Conservation (phyloP, 2,888 invertebrate genomes). For the Omphaloscelis lunosa region DNA sequence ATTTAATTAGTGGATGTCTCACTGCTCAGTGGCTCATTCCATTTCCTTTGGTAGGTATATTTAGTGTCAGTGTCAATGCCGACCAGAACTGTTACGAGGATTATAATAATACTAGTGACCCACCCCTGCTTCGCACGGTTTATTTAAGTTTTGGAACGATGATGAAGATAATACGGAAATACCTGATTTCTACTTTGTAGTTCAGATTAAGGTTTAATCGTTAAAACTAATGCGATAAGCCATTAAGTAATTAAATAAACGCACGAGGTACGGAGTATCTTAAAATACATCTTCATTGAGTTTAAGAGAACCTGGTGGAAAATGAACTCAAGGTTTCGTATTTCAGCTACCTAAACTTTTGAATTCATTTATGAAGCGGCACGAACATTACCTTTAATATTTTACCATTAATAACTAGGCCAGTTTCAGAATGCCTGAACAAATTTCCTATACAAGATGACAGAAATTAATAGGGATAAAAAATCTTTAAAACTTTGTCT, state of each 20-base stretch:
- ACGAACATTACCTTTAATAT: slow-evolving; percentile 28
- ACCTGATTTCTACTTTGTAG: neutral
- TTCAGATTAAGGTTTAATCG: neutral
- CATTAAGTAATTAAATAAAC: neutral
- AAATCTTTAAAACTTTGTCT: neutral
- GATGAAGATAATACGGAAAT: no score
- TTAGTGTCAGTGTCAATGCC: no score
- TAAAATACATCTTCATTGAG: neutral
- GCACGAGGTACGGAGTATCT: no score
- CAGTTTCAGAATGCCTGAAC: slow-evolving; percentile 1
- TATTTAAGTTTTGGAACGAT: no score
- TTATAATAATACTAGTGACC: no score
- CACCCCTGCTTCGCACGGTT: no score
- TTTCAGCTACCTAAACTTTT: neutral
- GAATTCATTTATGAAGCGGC: slow-evolving; percentile 28
- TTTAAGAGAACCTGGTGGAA: neutral
- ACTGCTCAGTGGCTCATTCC: neutral
- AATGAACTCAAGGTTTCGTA: slow-evolving; percentile 5
- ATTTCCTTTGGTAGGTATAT: neutral
- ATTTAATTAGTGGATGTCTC: neutral
- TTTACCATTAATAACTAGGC: slow-evolving; percentile 20
- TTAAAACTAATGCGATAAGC: neutral
- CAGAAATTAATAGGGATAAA: neutral
- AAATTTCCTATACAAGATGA: neutral
- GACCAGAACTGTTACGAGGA: no score